These are phyloP conservation scores for Caenorhabditis doughertyi DNA, from an alignment of 2,888 invertebrate species.

Conservation along the genomic window DNA sequence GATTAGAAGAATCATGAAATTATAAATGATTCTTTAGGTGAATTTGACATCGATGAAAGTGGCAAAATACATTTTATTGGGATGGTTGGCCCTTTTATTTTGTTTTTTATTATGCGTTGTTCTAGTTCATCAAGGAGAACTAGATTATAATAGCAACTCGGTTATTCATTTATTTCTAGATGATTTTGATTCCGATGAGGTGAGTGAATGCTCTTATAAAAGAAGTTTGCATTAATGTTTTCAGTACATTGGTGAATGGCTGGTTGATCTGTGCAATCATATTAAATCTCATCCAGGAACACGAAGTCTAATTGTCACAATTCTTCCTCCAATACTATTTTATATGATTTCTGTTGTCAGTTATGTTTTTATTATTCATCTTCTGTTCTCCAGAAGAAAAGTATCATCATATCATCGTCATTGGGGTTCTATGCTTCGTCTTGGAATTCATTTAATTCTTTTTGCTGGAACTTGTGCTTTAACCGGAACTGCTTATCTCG, in stretches of 20 bases:
- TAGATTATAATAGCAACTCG: slow-evolving; percentile 57
- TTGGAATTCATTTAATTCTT: slow-evolving; percentile 57
- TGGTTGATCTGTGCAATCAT: slow-evolving; percentile 58
- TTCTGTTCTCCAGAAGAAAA: slow-evolving; percentile 50
- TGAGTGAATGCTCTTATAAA: neutral
- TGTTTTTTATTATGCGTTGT: slow-evolving; percentile 39
- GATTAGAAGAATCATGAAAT: neutral
- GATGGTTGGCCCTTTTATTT: slow-evolving; percentile 35
- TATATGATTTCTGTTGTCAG: slow-evolving; percentile 52
- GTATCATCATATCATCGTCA: slow-evolving; percentile 49
- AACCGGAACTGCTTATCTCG: slow-evolving; percentile 55
- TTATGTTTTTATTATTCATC: slow-evolving; percentile 55
- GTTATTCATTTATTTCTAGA: slow-evolving; percentile 63
- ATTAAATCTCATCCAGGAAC: slow-evolving; percentile 47
- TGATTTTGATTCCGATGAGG: slow-evolving; percentile 60
- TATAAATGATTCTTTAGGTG: slow-evolving; percentile 19
- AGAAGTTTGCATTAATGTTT: neutral
- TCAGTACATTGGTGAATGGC: slow-evolving; percentile 56
- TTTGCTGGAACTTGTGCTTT: slow-evolving; percentile 56
- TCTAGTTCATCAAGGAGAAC: slow-evolving; percentile 44
- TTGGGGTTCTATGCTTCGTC: slow-evolving; percentile 54
- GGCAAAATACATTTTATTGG: slow-evolving; percentile 29
- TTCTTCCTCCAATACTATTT: slow-evolving; percentile 55
- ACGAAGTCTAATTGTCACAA: slow-evolving; percentile 50
- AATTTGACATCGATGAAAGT: slow-evolving; percentile 53